Evolutionary conservation across 2,113 vertebrate genomes (phyloP), one percentile per base, ranked within the genome.

Genomic region (Oplegnathus fasciatus): DNA sequence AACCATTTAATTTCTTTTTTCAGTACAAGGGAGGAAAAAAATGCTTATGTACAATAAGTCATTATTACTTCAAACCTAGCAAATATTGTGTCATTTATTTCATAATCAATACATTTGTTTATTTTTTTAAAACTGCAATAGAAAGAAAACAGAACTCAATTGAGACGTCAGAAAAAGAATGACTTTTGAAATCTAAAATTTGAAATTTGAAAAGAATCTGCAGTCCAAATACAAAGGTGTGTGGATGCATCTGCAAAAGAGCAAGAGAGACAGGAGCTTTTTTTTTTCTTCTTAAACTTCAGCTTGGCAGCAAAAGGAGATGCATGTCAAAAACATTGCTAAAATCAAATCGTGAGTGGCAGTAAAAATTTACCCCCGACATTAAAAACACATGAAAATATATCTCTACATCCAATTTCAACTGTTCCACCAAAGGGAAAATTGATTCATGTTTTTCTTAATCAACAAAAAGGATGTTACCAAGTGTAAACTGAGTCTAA

Each of bases 21-120:
- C 96, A 96, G 95, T 96, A 95, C 96, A 96, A 96, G 95, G 95
- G 93, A 94, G 92, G 90, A 94, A 95, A 94, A 37, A 97, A 97
- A 97, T 88, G 96, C 96, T 94, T 97, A 97, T 98, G 94, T 97
- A 98, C 97, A 98, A 86, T 95, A 96, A 97, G 94, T 96, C 94
- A 94, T 95, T 95, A 95, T 96, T 95, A 96, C 94, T 95, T 95
- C 92, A 95, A 94, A 94, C 94, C 94, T 95, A 94, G 96, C 95
- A 95, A 96, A 96, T 95, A 96, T 95, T 84, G 90, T 95, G 93
- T 95, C 91, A 92, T 95, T 94, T 93, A 94, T 95, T 93, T 95
- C 89, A 93, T 94, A 94, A 88, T 94, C 92, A 91, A 93, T 94
- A 93, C 93, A 94, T 91, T 94, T 93, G 57, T 86, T 93, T 92